Evolutionary conservation across 2,888 invertebrate species (phyloP).

Genomic region (Frankliniella fusca): DNA sequence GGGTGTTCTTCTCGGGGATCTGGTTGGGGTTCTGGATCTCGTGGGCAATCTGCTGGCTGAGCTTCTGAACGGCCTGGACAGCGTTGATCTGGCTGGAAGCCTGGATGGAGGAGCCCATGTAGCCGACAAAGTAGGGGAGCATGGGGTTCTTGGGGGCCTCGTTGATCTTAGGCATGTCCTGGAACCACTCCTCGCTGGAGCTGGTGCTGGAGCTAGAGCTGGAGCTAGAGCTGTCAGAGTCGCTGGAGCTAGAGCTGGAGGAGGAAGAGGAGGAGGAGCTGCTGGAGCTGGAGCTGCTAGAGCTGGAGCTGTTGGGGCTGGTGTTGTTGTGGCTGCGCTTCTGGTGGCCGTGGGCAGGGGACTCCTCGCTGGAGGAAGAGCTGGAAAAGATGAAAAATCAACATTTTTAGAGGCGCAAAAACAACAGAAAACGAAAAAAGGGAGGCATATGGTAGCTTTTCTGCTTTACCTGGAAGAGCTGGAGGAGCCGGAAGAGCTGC

Average conservation of each 20-base stretch:
- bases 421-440: too few species aligned
- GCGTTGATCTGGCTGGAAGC: constrained; percentile 42
- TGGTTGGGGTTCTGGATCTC: constrained; percentile 57
- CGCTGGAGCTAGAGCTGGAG: constrained; percentile 29
- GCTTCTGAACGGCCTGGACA: constrained; percentile 44
- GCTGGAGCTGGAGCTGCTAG: constrained; percentile 33
- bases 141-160: constrained; percentile 51
- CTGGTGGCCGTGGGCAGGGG: not conserved
- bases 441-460: too few species aligned
- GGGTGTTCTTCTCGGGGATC: constrained; percentile 55
- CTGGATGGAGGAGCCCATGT: constrained; percentile 50
- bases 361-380: too few species aligned
- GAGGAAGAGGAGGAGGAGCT: constrained; percentile 30
- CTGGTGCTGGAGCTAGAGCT: constrained; percentile 27
- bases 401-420: too few species aligned
- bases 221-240: constrained; percentile 32
- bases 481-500: constrained; percentile 26
- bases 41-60: constrained; percentile 56
- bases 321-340: constrained; percentile 31
- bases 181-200: constrained; percentile 41
- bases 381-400: too few species aligned
- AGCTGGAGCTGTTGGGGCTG: constrained; percentile 33
- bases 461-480: not conserved
- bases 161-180: constrained; percentile 48
- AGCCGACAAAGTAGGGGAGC: constrained; percentile 50